Evolutionary conservation across 2,888 invertebrate genomes (phyloP).

Genomic region (Rhamphomyia laevipes): DNA sequence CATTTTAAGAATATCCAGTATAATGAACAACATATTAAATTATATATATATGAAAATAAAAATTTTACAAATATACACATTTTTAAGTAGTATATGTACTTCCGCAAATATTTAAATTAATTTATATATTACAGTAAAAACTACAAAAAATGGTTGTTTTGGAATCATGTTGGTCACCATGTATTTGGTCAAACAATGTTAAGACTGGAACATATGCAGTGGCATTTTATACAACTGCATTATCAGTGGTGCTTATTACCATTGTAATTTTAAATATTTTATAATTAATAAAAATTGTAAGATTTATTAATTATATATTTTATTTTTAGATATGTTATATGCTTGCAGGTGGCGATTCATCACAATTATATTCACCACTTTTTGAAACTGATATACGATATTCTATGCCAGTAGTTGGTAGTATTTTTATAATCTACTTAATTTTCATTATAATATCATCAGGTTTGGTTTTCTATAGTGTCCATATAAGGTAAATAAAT

Average conservation of each 20-base stretch:
- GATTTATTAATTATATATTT: background rate
- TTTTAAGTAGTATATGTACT: no score
- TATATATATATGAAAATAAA: no score
- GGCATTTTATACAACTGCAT: conserved; percentile 64
- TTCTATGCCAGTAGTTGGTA: conserved; percentile 59
- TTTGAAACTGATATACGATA: conserved; percentile 75
- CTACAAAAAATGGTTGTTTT: conserved; percentile 51
- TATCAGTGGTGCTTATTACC: conserved; percentile 63
- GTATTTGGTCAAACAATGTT: conserved; percentile 70
- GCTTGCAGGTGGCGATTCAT: conserved; percentile 77
- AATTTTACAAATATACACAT: no score
- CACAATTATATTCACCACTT: conserved; percentile 76
- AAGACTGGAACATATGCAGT: conserved; percentile 67
- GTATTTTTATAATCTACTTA: conserved; percentile 31
- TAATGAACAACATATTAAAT: no score
- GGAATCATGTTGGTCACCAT: conserved; percentile 78
- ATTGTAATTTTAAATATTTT: conserved; percentile 27
- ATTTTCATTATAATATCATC: conserved; percentile 42
- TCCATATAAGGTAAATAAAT: conserved; percentile 28
- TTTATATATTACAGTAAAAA: no score
- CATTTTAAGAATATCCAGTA: no score
- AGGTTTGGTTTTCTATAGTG: conserved; percentile 32
- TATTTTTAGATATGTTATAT: conserved; percentile 50
- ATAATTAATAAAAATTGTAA: background rate
- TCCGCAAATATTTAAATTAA: no score